Evolutionary conservation across 2,113 vertebrate genomes (phyloP).

Genomic region (Rhinoderma darwinii): DNA sequence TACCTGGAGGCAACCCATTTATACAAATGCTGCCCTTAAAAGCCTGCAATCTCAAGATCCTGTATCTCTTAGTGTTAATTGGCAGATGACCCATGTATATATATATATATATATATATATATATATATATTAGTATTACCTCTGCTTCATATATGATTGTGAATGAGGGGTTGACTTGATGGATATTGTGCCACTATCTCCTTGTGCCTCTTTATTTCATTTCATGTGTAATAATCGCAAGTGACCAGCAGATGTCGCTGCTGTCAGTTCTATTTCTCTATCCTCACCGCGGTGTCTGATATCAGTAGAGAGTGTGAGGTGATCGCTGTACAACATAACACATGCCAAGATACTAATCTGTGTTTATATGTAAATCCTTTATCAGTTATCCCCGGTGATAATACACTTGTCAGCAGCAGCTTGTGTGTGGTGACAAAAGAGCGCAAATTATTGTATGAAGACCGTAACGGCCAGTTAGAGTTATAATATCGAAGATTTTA

Average conservation of each 20-base stretch:
- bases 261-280: neutral
- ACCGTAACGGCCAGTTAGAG: too few relatives aligned
- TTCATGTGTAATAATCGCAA: neutral
- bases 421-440: neutral
- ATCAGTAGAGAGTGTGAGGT: neutral
- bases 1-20: too few relatives aligned
- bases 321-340: neutral
- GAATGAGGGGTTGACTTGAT: too few relatives aligned
- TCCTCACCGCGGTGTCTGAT: neutral
- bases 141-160: too few relatives aligned
- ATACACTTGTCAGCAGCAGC: slow-evolving; percentile 13
- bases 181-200: too few relatives aligned
- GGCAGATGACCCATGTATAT: too few relatives aligned
- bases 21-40: too few relatives aligned
- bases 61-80: too few relatives aligned
- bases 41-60: too few relatives aligned
- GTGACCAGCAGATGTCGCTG: slow-evolving; percentile 20
- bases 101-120: too few relatives aligned
- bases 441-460: neutral
- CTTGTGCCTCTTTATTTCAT: neutral
- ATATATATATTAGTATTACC: too few relatives aligned
- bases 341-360: slow-evolving; percentile 29
- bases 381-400: slow-evolving; percentile 20
- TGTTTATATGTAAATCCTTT: slow-evolving; percentile 29
- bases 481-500: too few relatives aligned